Base-by-base conservation (phyloP, 2,797 vertebrate genomes). In the Erethizon dorsatum region DNA sequence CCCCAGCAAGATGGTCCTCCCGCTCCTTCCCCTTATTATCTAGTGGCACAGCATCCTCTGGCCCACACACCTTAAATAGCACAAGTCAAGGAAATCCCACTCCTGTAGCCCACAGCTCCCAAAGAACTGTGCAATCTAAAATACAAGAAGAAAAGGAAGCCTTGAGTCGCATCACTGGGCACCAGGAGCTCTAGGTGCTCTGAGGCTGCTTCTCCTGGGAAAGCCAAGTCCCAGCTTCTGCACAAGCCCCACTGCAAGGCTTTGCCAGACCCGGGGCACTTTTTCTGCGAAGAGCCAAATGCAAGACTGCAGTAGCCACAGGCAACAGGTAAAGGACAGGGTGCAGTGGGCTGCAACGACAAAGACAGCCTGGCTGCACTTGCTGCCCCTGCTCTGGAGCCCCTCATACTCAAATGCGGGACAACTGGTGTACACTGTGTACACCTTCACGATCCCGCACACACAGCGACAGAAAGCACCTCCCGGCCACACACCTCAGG, bases 401-500 rank as follows among this genome's bases (percentile, higher is more conserved):
- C 11, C 9, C 5, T n/a, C 54, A 8, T 2, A 13, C 52, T 9
- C 26, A 52, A 8, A 59, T 20, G 2, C 1, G 0, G 0, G 37
- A 45, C 6, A 1, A 41, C 47, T 7, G 4, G 0, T 2, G 28
- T 15, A 5, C 1, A 37, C 9, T 0, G 10, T 8, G 28, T 2
- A 14, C 45, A 20, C 26, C 20, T 28, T 14, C 50, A 2, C 2
- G 3, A 0, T 2, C 50, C 13, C 0, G 1, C 15, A 26, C 28
- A 17, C 61, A 45, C 3, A 12, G 5, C 20, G 17, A 31, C 50
- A 31, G 12, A n/a, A 11, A 24, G 17, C 18, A 61, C 24, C 56
- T n/a, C 61, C 13, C 9, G 1, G 8, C 2, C 2, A 13, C 1
- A 3, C 67, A n/a, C 45, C 41, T 31, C n/a, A 18, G 67, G 75